Base-by-base conservation (phyloP, 2,797 vertebrate species). In the Cygnus olor region DNA sequence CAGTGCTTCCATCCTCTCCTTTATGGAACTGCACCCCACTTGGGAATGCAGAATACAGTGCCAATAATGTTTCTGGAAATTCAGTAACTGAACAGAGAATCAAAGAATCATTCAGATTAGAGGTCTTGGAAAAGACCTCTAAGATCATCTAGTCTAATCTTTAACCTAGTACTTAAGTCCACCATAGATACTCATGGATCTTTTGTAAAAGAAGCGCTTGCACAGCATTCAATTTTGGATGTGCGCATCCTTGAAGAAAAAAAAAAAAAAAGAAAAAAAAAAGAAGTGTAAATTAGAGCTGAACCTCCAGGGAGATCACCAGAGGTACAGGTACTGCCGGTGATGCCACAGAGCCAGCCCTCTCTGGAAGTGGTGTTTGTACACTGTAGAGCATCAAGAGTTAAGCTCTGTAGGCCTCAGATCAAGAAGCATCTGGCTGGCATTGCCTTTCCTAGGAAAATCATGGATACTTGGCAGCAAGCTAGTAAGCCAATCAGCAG, bases 401-500 rank as follows among this genome's bases (percentile, higher is more conserved):
- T 85, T 92, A 89, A 95, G 24, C 27, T 53, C 61, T 78, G 61
- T 40, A 85, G n/a, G 49, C 77, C 72, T 89, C 72, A 71, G 54
- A 87, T 68, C 69, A 71, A 88, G 82, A 71, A 89, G 51, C 66
- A 78, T 72, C 69, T 94, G 79, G 18, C 49, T 88, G 38, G n/a
- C 47, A n/a, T 40, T 88, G 53, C 69, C 28, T 91, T 95, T 91
- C 77, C 69, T 51, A 76, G 88, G 65, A 90, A 93, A 88, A 80
- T 32, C 25, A 58, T 58, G 66, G 76, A 74, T 93, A 93, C 69
- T 71, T 95, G 91, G 82, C 85, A 89, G 77, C 61, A 63, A 92
- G 57, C 25, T 92, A 89, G 91, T 83, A 95, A 95, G 94, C 54
- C 69, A 85, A 80, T 80, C 91, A 81, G 57, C 65, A 74, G 49